Percentiles rank a stretch among this genome's conserved stretches.
Evolutionary conservation across 2,113 vertebrate species (phyloP).

Genomic region (Cyanoliseus patagonus): DNA sequence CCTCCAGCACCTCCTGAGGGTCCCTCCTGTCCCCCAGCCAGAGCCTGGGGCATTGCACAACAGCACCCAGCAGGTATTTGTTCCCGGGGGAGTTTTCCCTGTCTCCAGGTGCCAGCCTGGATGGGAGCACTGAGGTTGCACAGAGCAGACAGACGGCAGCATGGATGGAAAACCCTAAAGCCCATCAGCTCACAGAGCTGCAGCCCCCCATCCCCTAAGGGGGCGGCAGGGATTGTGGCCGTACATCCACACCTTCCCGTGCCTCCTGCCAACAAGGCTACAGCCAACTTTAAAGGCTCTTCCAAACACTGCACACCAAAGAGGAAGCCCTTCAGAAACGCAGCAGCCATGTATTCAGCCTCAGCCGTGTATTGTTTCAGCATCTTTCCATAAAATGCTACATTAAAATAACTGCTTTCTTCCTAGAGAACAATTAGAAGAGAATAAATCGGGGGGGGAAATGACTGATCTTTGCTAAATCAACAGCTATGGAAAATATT

Average conservation of each 20-base stretch:
- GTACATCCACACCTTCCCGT: accelerated
- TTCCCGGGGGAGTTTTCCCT: not conserved
- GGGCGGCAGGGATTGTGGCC: accelerated
- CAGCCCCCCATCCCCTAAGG: accelerated
- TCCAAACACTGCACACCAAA: not conserved
- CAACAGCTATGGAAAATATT: constrained; percentile 2
- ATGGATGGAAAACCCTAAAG: not conserved
- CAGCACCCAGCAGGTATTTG: accelerated
- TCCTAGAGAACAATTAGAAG: constrained; percentile 2
- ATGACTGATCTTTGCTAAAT: constrained; percentile 6
- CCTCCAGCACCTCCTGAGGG: not conserved
- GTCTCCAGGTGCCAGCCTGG: not conserved
- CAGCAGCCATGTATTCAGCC: not conserved
- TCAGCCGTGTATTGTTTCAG: not conserved
- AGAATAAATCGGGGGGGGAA: not conserved
- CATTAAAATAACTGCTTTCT: not conserved
- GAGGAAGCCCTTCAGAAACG: not conserved
- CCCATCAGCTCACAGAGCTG: not conserved
- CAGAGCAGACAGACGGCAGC: accelerated
- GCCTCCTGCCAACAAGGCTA: not conserved
- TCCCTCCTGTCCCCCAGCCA: not conserved
- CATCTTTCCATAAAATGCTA: not conserved
- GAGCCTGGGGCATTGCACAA: not conserved
- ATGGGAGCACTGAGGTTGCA: not conserved
- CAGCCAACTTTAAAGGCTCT: not conserved